These are phyloP conservation scores for Scolopax rusticola DNA, from an alignment of 2,797 vertebrate species.

Conservation along the genomic window DNA sequence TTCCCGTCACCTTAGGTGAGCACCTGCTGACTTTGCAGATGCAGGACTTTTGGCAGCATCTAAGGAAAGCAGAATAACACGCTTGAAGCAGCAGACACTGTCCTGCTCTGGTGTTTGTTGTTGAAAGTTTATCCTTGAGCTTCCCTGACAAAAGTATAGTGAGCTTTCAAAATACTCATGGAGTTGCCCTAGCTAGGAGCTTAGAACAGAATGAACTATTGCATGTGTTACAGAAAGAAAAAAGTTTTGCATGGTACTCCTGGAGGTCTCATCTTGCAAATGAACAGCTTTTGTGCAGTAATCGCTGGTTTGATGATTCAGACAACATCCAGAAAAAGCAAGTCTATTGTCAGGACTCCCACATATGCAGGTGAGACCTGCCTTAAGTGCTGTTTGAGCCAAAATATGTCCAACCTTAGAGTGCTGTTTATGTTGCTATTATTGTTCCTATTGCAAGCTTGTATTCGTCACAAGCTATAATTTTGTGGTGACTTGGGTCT, in stretches of 20 bases:
- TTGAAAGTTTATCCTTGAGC: neutral
- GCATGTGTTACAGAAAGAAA: neutral
- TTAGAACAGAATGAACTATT: neutral
- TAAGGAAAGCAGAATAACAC: neutral
- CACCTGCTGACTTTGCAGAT: neutral
- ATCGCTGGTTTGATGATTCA: conserved; percentile 53
- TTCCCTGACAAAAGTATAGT: neutral
- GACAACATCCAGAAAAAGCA: neutral
- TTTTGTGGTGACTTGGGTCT: neutral
- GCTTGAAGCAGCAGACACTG: neutral
- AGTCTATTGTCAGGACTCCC: conserved; percentile 18
- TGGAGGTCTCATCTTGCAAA: neutral
- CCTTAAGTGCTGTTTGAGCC: neutral
- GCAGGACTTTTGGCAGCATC: neutral
- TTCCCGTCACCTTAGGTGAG: neutral
- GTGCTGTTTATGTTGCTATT: neutral
- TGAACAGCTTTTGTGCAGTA: conserved; percentile 24
- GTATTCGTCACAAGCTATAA: neutral
- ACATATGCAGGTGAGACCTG: conserved; percentile 12
- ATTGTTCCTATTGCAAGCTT: neutral
- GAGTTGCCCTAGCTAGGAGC: neutral
- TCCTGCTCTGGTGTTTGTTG: neutral
- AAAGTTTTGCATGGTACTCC: neutral
- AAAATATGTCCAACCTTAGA: neutral
- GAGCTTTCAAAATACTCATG: neutral